Percentiles rank a stretch among this genome's conserved stretches.
Conservation (phyloP, 1,140 invertebrate species). For the Branchinecta lindahli region DNA sequence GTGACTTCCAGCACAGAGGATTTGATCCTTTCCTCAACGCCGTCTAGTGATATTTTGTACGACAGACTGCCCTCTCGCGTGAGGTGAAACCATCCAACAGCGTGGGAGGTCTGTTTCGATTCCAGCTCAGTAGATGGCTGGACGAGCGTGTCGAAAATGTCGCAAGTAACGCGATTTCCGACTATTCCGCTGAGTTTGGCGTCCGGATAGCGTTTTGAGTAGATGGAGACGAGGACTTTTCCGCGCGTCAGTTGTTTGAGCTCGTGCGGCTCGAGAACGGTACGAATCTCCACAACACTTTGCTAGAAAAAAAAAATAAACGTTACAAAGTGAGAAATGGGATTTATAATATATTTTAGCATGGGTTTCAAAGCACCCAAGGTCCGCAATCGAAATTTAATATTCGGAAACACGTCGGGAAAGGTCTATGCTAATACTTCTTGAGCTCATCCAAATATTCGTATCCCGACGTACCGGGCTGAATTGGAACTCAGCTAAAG, state of each 20-base stretch:
- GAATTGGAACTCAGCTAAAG: too few species aligned
- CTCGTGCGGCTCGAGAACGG: conserved; percentile 50
- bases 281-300: conserved; percentile 53
- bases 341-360: conserved; percentile 50
- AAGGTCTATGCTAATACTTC: too few species aligned
- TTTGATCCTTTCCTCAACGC: conserved; percentile 29
- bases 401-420: background rate
- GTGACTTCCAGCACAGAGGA: conserved; percentile 20
- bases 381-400: conserved; percentile 19
- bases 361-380: conserved; percentile 30
- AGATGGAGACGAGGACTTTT: conserved; percentile 46
- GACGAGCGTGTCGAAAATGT: conserved; percentile 49
- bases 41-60: conserved; percentile 52
- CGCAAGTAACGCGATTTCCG: conserved; percentile 52
- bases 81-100: conserved; percentile 60
- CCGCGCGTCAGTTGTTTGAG: conserved; percentile 51
- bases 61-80: conserved; percentile 53
- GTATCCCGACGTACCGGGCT: too few species aligned
- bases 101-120: conserved; percentile 29
- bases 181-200: conserved; percentile 44
- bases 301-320: conserved; percentile 26
- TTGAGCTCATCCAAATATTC: too few species aligned
- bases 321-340: conserved; percentile 22
- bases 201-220: conserved; percentile 44
- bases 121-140: conserved; percentile 22